Percentiles rank a stretch among this genome's conserved stretches.
Evolutionary conservation across 2,888 invertebrate species (phyloP).

Genomic region (Euzophera pinguis): DNA sequence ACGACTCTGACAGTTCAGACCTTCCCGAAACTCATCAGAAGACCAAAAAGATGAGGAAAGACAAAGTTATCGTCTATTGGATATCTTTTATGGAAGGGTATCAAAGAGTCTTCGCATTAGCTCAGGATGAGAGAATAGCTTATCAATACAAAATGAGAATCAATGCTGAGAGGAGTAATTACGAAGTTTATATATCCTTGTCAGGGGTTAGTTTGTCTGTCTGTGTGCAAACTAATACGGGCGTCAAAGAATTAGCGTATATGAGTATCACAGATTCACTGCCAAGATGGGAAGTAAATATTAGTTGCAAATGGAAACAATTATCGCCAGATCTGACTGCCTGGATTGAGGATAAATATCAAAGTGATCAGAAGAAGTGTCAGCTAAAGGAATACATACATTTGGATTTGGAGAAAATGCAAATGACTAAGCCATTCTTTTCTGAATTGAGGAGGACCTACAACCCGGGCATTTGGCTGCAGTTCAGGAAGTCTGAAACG

Average conservation of each 20-base stretch:
- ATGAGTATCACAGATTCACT: conserved; percentile 83
- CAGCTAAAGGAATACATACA: conserved; percentile 88
- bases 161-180: conserved; percentile 83
- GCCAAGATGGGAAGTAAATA: conserved; percentile 90
- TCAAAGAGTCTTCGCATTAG: conserved; percentile 86
- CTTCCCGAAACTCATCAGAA: conserved; percentile 67
- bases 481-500: conserved; percentile 84
- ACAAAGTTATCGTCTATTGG: conserved; percentile 90
- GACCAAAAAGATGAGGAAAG: conserved; percentile 83
- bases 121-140: conserved; percentile 87
- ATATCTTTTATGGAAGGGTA: conserved; percentile 87
- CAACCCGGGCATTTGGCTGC: conserved; percentile 87
- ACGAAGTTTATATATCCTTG: conserved; percentile 84
- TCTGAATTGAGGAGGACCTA: conserved; percentile 87
- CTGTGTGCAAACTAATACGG: conserved; percentile 61
- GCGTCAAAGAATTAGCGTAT: conserved; percentile 83
- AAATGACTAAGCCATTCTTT: conserved; percentile 92
- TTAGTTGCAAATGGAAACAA: conserved; percentile 89
- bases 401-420: conserved; percentile 91
- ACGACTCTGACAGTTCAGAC: conserved; percentile 75
- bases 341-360: conserved; percentile 91
- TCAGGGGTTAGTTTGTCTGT: conserved; percentile 84
- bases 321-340: conserved; percentile 87
- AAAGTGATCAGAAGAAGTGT: conserved; percentile 83
- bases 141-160: conserved; percentile 78